Percentiles rank a stretch among this genome's conserved stretches.
These are phyloP conservation scores for Phodopus roborovskii DNA, from an alignment of 2,113 vertebrate species.

Conservation along the genomic window DNA sequence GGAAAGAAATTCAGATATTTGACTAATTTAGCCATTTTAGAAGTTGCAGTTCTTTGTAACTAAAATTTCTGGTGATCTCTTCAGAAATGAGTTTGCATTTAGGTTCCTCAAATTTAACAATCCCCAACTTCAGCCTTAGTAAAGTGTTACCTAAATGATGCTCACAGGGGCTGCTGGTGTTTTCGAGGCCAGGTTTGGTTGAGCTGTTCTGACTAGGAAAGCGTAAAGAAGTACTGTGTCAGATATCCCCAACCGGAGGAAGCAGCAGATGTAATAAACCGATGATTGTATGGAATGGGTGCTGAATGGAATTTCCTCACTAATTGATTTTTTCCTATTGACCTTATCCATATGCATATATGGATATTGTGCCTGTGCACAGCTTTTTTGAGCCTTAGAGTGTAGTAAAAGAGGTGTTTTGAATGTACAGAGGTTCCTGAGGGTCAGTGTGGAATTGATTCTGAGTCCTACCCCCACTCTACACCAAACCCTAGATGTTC, in stretches of 20 bases:
- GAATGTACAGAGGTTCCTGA: not conserved
- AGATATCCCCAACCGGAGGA: not conserved
- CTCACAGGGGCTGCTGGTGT: not conserved
- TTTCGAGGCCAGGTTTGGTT: conserved; percentile 26
- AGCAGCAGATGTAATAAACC: not conserved
- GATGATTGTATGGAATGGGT: not conserved
- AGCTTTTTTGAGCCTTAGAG: conserved; percentile 5
- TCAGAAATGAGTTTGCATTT: conserved; percentile 54
- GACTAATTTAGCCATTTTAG: conserved; percentile 38
- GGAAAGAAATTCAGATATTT: conserved; percentile 47
- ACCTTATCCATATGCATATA: not conserved
- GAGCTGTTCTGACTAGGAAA: conserved; percentile 3
- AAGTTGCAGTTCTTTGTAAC: conserved; percentile 46
- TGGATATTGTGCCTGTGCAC: not conserved
- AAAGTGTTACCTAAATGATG: conserved; percentile 35
- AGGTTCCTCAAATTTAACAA: conserved; percentile 18
- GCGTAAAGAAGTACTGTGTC: not conserved
- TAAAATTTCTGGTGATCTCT: conserved; percentile 15
- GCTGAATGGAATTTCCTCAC: conserved; percentile 34
- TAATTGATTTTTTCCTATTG: conserved; percentile 60
- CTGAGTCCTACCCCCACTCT: not conserved
- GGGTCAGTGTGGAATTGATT: not conserved
- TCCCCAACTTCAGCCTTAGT: conserved; percentile 27
- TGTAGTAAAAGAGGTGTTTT: conserved; percentile 16
- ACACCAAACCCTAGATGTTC: not conserved